Evolutionary conservation across 2,113 vertebrate genomes (phyloP), one percentile per base, ranked within the genome.

Genomic region (Corythornis cristatus): DNA sequence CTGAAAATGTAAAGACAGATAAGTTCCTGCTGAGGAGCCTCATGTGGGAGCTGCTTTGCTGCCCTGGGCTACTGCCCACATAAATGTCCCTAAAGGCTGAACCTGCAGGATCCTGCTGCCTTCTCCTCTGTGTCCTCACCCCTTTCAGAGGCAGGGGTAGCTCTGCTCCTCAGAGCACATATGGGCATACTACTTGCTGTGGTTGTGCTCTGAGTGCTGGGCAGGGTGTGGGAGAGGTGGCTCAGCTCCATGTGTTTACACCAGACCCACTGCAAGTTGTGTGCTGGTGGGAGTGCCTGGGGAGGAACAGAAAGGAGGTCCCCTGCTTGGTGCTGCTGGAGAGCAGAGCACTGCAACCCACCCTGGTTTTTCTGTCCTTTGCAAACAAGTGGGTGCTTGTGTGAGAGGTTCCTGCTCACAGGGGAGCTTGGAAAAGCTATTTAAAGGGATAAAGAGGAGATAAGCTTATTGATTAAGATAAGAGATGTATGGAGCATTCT

Each of bases 161-260:
- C 42, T 29, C 11, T 29, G 53, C 35, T 67, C 2, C 0, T 42
- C 19, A 6, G 12, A 16, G 21, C 14, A 1, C 11, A 1, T 29
- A 11, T 28, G 64, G 7, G 17, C 28, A 1, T 5, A 6, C 28
- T 15, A 40, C 42, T 65, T 11, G 28, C 51, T 18, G 2, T 11
- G 42, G 60, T 15, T 26, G 28, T 40, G 60, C 65, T 48, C 56
- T n/a, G 57, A 37, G 68, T 3, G 25, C 29, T 25, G 58, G n/a
- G 48, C 21, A 54, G 16, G 37, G 31, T 43, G 19, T 54, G 58
- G 48, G 40, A 45, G 48, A 64, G 58, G 13, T 20, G 29, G 26
- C 58, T 37, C 31, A 45, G 26, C 58, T 73, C 40, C 21, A 10
- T 1, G 0, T 14, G 9, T 28, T n/a, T n/a, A 40, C 7, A 3